Evolutionary conservation across 2,888 invertebrate species (phyloP), one percentile per base, ranked within the genome.

Genomic region (Leptinotarsa haldemani): DNA sequence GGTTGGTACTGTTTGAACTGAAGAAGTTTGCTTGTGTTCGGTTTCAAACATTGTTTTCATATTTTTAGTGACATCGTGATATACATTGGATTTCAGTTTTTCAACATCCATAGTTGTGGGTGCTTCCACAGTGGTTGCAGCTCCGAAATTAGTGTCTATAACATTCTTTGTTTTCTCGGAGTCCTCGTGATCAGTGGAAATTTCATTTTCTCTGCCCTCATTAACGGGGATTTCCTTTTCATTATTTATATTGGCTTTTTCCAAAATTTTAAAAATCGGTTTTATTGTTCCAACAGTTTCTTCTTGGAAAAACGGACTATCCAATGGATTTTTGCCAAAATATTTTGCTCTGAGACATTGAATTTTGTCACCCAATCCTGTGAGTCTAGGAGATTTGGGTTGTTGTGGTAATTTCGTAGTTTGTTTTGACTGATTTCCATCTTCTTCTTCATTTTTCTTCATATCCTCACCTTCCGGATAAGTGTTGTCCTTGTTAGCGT

Each of bases 241-340:
- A 56, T 40, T 48, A 25, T 25, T 30, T 20, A 25, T 52, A 4
- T 66, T 69, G 13, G 13, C 13, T 13, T 16, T 66, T 40, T 65
- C 30, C 13, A 78, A 30, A 20, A 76, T 78, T 50, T 78, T 65
- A 70, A 85, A 84, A 71, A 89, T 84, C 50, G 89, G 89, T 81
- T 89, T 88, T 1, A 91, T 90, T 30, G 87, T 86, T 15, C 86
- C 85, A 76, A 91, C 89, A 12, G 86, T 82, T 58, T 90, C 89
- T 87, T 92, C 91, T 73, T 88, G 86, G 80, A 94, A 94, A 79
- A 94, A 89, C 0, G 94, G 94, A 87, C 92, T 94, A 79, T 94
- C 94, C 70, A 94, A 86, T 1, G 94, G 94, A 85, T 94, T 90
- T 74, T 90, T 88, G 1, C 94, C 94, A 84, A 94, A 95, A 84